phyloP scores from a whole-genome alignment of 1,140 invertebrate genomes.

The Protaetia brevitarsis region DNA sequence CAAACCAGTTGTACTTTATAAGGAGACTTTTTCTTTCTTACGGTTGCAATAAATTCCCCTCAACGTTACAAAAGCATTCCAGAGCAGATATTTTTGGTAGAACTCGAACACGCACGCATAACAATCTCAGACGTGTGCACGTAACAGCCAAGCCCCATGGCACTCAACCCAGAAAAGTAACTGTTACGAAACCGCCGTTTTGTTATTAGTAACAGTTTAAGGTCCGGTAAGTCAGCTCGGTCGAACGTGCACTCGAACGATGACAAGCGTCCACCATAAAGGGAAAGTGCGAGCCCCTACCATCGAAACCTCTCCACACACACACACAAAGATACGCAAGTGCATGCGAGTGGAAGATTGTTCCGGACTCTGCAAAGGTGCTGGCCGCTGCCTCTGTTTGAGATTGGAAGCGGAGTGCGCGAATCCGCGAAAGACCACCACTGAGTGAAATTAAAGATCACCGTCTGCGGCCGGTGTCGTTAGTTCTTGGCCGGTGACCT shows the following conservation, averaged over 20 bases:
- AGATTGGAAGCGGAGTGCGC: background rate
- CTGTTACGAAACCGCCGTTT: too few species aligned
- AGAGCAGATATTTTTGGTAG: too few species aligned
- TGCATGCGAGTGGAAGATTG: background rate
- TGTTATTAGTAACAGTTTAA: background rate
- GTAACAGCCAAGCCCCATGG: too few species aligned
- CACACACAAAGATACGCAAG: too few species aligned
- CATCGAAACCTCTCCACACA: background rate
- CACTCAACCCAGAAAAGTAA: too few species aligned
- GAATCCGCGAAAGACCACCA: background rate
- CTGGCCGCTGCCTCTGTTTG: background rate
- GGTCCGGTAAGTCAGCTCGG: background rate
- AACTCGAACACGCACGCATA: background rate
- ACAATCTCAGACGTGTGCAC: too few species aligned
- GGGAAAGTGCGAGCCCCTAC: background rate
- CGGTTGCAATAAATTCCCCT: too few species aligned
- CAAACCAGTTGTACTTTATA: too few species aligned
- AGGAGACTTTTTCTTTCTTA: too few species aligned
- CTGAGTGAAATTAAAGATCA: conserved; percentile 14
- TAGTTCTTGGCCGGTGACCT: conserved; percentile 3
- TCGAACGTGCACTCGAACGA: background rate
- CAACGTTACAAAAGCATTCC: too few species aligned
- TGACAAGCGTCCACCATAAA: background rate
- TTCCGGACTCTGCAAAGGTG: background rate
- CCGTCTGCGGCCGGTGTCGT: background rate